Evolutionary conservation across 2,797 vertebrate genomes (phyloP).

Genomic region (Dendrocincla fuliginosa): DNA sequence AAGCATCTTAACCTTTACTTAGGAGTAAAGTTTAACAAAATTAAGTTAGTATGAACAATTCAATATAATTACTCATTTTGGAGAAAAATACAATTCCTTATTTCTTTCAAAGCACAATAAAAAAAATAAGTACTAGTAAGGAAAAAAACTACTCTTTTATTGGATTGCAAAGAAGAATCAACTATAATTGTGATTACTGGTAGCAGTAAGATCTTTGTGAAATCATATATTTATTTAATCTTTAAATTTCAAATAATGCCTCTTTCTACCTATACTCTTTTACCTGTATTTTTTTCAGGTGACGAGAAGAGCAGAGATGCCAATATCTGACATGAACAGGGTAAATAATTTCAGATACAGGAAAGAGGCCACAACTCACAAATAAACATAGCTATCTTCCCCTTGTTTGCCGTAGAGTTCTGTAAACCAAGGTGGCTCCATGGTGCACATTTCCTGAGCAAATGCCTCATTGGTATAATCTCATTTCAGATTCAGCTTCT

Average conservation of each 20-base stretch:
- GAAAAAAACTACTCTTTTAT: not conserved
- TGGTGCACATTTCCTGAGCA: not conserved
- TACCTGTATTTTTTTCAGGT: not conserved
- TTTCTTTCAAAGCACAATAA: not conserved
- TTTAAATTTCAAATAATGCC: not conserved
- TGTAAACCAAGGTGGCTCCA: not conserved
- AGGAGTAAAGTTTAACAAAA: constrained; percentile 57
- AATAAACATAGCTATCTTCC: not conserved
- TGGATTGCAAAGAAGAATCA: not conserved
- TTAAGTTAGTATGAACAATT: not conserved
- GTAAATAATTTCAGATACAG: not conserved
- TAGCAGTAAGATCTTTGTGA: not conserved
- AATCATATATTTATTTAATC: not conserved
- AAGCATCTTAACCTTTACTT: constrained; percentile 64
- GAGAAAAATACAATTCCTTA: not conserved
- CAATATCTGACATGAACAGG: not conserved
- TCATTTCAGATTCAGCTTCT: not conserved
- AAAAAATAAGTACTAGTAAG: constrained; percentile 14
- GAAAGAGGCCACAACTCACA: not conserved
- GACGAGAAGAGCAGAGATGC: not conserved
- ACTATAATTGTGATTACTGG: not conserved
- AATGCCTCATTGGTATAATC: not conserved
- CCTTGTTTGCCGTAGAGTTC: not conserved
- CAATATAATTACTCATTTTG: not conserved
- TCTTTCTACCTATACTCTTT: not conserved